Base-by-base conservation (phyloP, 2,113 vertebrate species). In the Crotalus tigris region DNA sequence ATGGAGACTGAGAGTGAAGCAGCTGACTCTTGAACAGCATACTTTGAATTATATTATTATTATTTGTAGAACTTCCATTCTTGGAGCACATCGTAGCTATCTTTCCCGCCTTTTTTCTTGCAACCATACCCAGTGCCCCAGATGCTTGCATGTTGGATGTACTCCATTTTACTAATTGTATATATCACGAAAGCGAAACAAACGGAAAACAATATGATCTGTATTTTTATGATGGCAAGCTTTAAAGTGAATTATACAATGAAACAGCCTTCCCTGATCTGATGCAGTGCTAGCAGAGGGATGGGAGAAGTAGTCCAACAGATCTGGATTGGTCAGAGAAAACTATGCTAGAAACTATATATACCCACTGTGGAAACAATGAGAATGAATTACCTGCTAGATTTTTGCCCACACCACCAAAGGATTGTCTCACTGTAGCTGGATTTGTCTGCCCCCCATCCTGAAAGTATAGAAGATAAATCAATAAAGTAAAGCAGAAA, bases 401-500 rank as follows among this genome's bases (percentile, higher is more conserved):
- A 95, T 99, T 99, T 92, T 98, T 97, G 93, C 98, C 99, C 85
- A 99, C 98, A 4, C 98, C 98, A 0, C 99, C 98, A 94, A 98
- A 98, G 5, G 98, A 98, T 95, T 98, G 98, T 94, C 96, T 98
- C 61, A 99, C 97, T 95, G 96, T 98, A 95, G 98, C 98, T 96
- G 96, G 94, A 15, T 99, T 98, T 9, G 98, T 99, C 92, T 98
- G 98, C 91, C 98, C 98, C 93, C 96, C 96, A 0, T 97, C 97
- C 99, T 99, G 96, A 91, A 96, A 96, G 90, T 96, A 88, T 58
- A 92, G 94, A 88, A 49, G 24, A 89, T 85, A 91, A 90, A 87
- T 85, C 88, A 89, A 92, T n/a, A 92, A 85, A 94, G 87, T 24
- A 21, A 69, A 17, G 13, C 94, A 92, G 85, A 85, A 26, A 90